A percentile compares a stretch with the other conserved stretches of the same genome.
Evolutionary conservation across 1,140 invertebrate species (phyloP).

Genomic region (Littorina saxatilis): DNA sequence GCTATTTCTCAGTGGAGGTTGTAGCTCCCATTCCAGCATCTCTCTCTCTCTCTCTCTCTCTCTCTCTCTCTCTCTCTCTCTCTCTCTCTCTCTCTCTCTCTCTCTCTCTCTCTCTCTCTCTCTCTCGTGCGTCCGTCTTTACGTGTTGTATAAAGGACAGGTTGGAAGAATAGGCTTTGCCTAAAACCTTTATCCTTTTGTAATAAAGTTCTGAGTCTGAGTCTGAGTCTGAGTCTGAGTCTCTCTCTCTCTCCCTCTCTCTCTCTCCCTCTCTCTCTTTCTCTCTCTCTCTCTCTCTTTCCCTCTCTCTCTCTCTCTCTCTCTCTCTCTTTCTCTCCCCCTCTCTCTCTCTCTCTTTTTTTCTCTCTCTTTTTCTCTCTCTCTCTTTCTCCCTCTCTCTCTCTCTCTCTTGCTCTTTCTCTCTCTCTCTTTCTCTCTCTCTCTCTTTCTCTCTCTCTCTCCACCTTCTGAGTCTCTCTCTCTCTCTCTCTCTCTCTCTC

Average conservation of each 20-base stretch:
- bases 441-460: not conserved
- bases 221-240: too few relatives aligned
- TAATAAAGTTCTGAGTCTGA: too few relatives aligned
- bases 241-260: slow-evolving; percentile 32
- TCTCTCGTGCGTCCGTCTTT: too few relatives aligned
- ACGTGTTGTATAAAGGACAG: too few relatives aligned
- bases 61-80: slow-evolving; percentile 36
- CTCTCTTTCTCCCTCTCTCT: not conserved
- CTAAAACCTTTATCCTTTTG: too few relatives aligned
- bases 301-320: not conserved
- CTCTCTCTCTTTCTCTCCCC: slow-evolving; percentile 7
- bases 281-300: slow-evolving; percentile 26
- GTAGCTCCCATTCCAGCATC: not conserved
- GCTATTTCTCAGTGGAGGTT: not conserved
- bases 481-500: not conserved
- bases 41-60: slow-evolving; percentile 26
- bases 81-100: too few relatives aligned
- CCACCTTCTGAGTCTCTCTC: too few relatives aligned
- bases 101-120: too few relatives aligned
- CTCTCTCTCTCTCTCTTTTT: slow-evolving; percentile 11
- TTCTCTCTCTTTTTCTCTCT: not conserved
- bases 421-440: not conserved
- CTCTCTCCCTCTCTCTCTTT: slow-evolving; percentile 39
- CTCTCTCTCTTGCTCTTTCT: too few relatives aligned
- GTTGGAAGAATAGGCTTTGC: too few relatives aligned